Percentiles rank a stretch among this genome's conserved stretches.
These are phyloP conservation scores for Callithrix jacchus DNA, from an alignment of 2,113 vertebrate genomes.

Conservation along the genomic window DNA sequence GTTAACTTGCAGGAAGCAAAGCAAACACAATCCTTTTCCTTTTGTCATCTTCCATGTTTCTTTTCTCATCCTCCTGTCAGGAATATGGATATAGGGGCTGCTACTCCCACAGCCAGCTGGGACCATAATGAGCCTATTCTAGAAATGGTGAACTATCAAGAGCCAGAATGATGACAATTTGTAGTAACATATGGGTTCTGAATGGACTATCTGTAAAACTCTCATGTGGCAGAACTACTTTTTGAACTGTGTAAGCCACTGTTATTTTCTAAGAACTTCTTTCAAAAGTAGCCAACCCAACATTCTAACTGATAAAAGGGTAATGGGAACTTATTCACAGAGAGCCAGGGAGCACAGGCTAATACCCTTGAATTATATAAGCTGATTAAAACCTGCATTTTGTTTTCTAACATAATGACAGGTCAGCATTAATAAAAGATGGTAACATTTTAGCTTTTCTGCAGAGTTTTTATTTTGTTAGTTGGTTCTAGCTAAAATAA, in stretches of 20 bases:
- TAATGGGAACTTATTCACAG: background rate
- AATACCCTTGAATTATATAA: background rate
- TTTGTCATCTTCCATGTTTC: background rate
- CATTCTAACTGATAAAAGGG: background rate
- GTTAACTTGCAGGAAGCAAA: background rate
- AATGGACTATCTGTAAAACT: background rate
- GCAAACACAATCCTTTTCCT: background rate
- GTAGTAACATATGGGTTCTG: background rate
- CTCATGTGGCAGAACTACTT: background rate
- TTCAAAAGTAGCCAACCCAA: background rate
- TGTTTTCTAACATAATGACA: background rate
- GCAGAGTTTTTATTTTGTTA: background rate
- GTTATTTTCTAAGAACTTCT: background rate
- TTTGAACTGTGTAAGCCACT: background rate
- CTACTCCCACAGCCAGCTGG: too few relatives aligned
- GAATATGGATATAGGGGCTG: background rate
- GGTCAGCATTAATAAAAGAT: background rate
- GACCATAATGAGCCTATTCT: background rate
- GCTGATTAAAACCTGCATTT: background rate
- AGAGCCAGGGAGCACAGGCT: background rate
- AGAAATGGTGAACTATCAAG: background rate
- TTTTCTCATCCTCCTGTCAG: background rate
- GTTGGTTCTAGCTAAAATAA: background rate
- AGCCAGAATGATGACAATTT: background rate
- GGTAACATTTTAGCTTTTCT: background rate